Conservation (phyloP, 2,113 vertebrate genomes). For the Hydropotes inermis region DNA sequence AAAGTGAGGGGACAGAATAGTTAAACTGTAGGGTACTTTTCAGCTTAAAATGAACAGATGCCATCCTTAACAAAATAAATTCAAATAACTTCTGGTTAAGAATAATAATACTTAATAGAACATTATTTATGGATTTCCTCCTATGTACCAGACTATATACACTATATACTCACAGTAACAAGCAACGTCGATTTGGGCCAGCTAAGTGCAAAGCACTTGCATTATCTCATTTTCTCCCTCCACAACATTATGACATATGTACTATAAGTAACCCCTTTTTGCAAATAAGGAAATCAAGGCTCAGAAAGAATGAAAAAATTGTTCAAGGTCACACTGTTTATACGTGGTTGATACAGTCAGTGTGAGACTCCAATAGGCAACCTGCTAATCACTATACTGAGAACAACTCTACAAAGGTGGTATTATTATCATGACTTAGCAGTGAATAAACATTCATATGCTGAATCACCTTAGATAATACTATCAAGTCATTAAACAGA, state of each 20-base stretch:
- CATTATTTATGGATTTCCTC: background rate
- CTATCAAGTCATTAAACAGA: background rate
- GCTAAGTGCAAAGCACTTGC: background rate
- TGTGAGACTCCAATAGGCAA: background rate
- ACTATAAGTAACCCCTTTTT: background rate
- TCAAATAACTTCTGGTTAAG: slow-evolving; percentile 7
- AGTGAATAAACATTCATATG: background rate
- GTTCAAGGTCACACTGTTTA: background rate
- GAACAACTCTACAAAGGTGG: background rate
- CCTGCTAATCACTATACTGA: background rate
- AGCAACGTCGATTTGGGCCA: background rate
- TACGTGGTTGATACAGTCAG: background rate
- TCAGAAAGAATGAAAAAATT: background rate
- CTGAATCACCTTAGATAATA: background rate
- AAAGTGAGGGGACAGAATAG: background rate
- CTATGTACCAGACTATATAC: background rate
- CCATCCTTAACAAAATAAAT: background rate
- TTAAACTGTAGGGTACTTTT: background rate
- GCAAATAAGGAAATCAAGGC: background rate
- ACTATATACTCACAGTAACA: background rate
- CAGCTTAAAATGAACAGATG: background rate
- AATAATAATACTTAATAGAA: background rate
- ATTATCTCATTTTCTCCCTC: background rate
- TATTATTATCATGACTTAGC: background rate
- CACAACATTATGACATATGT: background rate